phyloP scores from a whole-genome alignment of 2,888 invertebrate species.

The Hydropsyche betteni region DNA sequence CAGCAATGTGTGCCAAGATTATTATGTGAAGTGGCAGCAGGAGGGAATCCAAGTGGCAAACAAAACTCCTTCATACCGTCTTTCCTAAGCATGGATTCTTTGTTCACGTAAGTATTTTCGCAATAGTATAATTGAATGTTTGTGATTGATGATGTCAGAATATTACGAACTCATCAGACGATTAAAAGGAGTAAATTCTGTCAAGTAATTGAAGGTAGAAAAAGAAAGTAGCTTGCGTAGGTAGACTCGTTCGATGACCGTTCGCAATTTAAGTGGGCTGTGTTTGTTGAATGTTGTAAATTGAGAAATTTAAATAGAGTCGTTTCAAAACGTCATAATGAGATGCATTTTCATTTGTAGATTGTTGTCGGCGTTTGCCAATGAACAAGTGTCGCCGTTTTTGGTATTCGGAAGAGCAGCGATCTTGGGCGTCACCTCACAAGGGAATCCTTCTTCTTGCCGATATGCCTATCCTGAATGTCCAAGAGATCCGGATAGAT shows the following conservation, averaged over 20 bases:
- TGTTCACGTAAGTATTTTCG: conserved; percentile 67
- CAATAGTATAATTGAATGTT: too few relatives aligned
- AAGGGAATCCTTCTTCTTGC: conserved; percentile 68
- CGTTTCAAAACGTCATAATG: conserved; percentile 2
- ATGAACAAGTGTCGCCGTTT: conserved; percentile 68
- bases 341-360: conserved; percentile 58
- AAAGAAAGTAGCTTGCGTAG: conserved; percentile 14
- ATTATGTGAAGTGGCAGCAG: conserved; percentile 78
- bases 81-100: conserved; percentile 63
- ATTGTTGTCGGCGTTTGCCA: conserved; percentile 68
- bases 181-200: neutral
- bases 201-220: conserved; percentile 21
- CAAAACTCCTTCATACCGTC: conserved; percentile 58
- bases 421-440: conserved; percentile 76
- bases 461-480: conserved; percentile 76
- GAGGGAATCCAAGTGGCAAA: conserved; percentile 58
- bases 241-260: conserved; percentile 2
- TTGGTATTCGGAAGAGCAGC: conserved; percentile 80
- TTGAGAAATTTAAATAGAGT: conserved; percentile 2
- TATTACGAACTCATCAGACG: neutral
- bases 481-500: conserved; percentile 75
- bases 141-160: conserved; percentile 15
- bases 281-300: conserved; percentile 7
- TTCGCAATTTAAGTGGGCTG: conserved; percentile 15
- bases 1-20: conserved; percentile 81